Base-by-base conservation (phyloP, 2,888 invertebrate species). In the Timema cristinae region DNA sequence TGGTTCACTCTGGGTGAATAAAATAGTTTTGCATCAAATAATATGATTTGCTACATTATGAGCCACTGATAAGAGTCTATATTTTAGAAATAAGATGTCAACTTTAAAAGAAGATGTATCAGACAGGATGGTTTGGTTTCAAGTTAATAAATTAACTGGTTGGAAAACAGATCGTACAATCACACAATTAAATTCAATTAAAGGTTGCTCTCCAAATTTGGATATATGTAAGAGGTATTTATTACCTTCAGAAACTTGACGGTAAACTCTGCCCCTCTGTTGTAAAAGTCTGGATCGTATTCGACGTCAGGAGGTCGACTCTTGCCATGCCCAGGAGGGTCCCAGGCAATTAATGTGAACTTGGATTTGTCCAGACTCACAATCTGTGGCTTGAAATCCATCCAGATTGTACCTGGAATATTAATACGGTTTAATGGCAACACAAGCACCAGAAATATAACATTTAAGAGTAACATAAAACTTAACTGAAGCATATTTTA, bases 251-350 rank as follows among this genome's bases (percentile, higher is more conserved):
- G 93, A 68, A 96, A 85, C 71, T 88, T 82, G 75, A 86, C 84
- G 13, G 92, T 93, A 74, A 83, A 81, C 49, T 87, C 84, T 6
- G 95, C 94, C 84, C 96, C 95, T 75, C 86, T 86, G 71, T 89
- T 86, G 77, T 89, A 90, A 80, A 93, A 94, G 77, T 92, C 86
- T 0, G 84, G 77, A 0, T 86, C 83, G 79, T 93, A 95, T n/a
- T 87, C 83, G 75, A 91, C 86, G 48, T 88, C 84, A 0, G 94
- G 94, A 0, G 94, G 95, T 75, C 90, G 86, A 73, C 94, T 94
- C 74, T 88, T 88, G 0, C 95, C 95, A 83, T 93, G 95, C 0
- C 95, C 95, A 0, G 93, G 91, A 0, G 95, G 94, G 82, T 96
- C 95, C 91, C 91, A 93, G 0, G 87, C 91, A 9, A 91, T 81